A percentile compares a stretch with the other conserved stretches of the same genome.
Conservation (phyloP, 2,888 invertebrate genomes). For the Orthonevra nobilis region DNA sequence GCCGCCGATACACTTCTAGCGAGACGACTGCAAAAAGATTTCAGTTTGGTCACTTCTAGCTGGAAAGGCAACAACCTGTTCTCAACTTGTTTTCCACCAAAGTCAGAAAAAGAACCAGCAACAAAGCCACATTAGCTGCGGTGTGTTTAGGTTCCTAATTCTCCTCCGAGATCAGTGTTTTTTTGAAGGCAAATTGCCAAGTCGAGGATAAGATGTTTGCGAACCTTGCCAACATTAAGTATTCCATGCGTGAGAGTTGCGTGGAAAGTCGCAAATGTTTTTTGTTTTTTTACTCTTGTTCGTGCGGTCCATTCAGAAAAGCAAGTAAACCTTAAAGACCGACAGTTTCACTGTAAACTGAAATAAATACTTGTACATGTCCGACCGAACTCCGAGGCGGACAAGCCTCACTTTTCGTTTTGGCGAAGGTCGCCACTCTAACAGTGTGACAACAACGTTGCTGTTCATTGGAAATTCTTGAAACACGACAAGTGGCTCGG, state of each 20-base stretch:
- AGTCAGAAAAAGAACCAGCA: constrained; percentile 20
- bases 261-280: constrained; percentile 49
- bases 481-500: constrained; percentile 40
- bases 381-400: constrained; percentile 33
- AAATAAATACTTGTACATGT: constrained; percentile 30
- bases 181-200: neutral
- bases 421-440: constrained; percentile 50
- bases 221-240: constrained; percentile 29
- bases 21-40: constrained; percentile 28
- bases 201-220: constrained; percentile 33
- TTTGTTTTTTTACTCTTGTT: neutral
- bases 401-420: constrained; percentile 59
- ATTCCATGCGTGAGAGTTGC: constrained; percentile 53
- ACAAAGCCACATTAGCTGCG: constrained; percentile 28
- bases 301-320: constrained; percentile 20
- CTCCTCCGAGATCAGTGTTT: constrained; percentile 37
- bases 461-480: constrained; percentile 12
- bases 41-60: constrained; percentile 43
- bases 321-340: constrained; percentile 14
- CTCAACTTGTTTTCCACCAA: constrained; percentile 55
- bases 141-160: constrained; percentile 38
- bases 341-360: constrained; percentile 7
- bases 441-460: neutral
- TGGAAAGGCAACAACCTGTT: constrained; percentile 53
- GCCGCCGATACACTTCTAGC: constrained; percentile 44